Conservation (phyloP, 2,113 vertebrate species). For the Neodontobutis hainanensis region DNA sequence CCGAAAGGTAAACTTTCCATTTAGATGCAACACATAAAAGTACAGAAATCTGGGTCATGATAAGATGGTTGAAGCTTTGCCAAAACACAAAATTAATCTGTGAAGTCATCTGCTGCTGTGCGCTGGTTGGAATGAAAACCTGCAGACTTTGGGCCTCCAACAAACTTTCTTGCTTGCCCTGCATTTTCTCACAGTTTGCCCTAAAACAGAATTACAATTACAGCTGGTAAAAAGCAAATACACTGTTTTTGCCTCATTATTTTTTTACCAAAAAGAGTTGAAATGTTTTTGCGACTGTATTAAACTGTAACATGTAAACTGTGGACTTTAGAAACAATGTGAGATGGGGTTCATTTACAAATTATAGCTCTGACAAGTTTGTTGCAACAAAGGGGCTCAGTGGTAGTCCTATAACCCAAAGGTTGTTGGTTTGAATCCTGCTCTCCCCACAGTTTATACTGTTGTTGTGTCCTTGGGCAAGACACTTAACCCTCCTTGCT, state of each 20-base stretch:
- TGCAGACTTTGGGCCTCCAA: constrained; percentile 11
- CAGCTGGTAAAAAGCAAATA: neutral
- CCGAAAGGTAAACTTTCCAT: neutral
- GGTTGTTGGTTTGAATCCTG: no score
- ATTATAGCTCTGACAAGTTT: no score
- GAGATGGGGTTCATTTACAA: no score
- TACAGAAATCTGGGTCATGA: neutral
- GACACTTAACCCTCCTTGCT: no score
- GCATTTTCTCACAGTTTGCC: neutral
- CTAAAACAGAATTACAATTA: no score
- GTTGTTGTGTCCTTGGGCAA: no score
- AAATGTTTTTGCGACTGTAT: neutral
- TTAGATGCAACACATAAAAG: constrained; percentile 10
- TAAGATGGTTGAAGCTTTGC: constrained; percentile 31
- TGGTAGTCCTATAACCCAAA: no score
- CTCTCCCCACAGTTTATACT: no score
- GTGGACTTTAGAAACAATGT: no score
- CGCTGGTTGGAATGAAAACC: constrained; percentile 11
- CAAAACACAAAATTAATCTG: constrained; percentile 4
- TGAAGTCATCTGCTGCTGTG: constrained; percentile 13
- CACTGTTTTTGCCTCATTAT: neutral
- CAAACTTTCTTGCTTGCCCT: constrained; percentile 24
- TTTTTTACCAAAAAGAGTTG: neutral
- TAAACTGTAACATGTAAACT: no score
- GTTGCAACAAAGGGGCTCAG: no score